Percentiles rank a stretch among this genome's conserved stretches.
Conservation (phyloP, 2,888 invertebrate species). For the Pheosia tremula region DNA sequence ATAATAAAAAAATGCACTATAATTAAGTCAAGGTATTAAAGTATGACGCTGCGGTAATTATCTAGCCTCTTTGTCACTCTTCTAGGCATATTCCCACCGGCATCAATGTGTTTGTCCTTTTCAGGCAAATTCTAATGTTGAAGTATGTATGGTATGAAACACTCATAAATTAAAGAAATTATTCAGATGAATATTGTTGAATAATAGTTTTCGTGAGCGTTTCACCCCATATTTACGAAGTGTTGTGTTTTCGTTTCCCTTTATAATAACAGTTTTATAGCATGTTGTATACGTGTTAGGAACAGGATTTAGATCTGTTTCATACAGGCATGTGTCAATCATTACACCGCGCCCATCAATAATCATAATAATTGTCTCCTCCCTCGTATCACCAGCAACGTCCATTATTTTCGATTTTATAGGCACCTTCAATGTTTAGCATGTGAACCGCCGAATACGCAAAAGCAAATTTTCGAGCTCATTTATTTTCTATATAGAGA, state of each 20-base stretch:
- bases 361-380: conserved; percentile 30
- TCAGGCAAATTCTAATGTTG: conserved; percentile 47
- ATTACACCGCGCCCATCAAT: conserved; percentile 25
- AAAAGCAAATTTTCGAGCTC: too few species aligned
- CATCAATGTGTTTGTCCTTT: conserved; percentile 57
- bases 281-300: conserved; percentile 79
- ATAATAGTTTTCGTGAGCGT: conserved; percentile 11
- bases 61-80: conserved; percentile 64
- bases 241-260: conserved; percentile 22
- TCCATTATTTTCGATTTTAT: conserved; percentile 50
- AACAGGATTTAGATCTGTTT: conserved; percentile 31
- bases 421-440: conserved; percentile 58
- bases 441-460: too few species aligned
- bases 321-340: conserved; percentile 29
- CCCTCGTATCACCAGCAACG: conserved; percentile 54
- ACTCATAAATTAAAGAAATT: conserved; percentile 5
- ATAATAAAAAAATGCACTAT: too few species aligned
- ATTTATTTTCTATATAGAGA: too few species aligned
- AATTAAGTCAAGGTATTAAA: conserved; percentile 33
- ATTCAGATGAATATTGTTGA: too few species aligned
- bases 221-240: conserved; percentile 30
- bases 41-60: conserved; percentile 52
- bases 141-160: conserved; percentile 32
- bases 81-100: conserved; percentile 65
- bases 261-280: conserved; percentile 51